Evolutionary conservation across 2,797 vertebrate genomes (phyloP).

Genomic region (Oreonectes daqikongensis): DNA sequence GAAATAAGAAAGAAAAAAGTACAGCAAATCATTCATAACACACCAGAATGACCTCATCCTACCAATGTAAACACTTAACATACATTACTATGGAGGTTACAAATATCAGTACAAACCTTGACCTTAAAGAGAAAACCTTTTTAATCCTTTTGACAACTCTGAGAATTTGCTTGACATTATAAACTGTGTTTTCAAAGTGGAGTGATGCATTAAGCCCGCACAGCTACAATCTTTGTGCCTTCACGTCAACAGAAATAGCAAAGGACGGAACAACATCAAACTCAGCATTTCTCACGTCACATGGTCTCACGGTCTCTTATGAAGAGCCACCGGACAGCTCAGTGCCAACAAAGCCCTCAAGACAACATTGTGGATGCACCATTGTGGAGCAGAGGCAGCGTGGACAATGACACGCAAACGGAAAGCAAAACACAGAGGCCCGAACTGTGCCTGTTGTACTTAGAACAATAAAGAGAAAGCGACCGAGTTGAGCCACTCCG

Average conservation of each 20-base stretch:
- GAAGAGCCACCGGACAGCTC: constrained; percentile 3
- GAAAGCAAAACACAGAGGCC: constrained; percentile 44
- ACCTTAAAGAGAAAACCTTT: not conserved
- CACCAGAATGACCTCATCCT: not conserved
- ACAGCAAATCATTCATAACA: not conserved
- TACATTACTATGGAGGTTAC: not conserved
- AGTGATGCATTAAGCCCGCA: not conserved
- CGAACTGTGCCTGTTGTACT: constrained; percentile 47
- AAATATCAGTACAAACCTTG: no score
- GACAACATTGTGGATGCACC: constrained; percentile 18
- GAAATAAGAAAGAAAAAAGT: constrained; percentile 5
- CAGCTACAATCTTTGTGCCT: no score
- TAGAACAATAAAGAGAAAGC: constrained; percentile 47
- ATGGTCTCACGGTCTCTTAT: constrained; percentile 15
- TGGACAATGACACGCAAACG: constrained; percentile 24
- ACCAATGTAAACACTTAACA: no score
- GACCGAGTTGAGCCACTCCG: not conserved
- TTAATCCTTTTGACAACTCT: no score
- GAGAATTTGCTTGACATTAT: no score
- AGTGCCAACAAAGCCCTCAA: constrained; percentile 28
- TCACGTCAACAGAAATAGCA: not conserved
- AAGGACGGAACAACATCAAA: constrained; percentile 17
- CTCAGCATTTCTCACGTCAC: constrained; percentile 1
- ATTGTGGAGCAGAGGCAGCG: constrained; percentile 33
- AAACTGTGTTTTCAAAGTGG: no score